Evolutionary conservation across 2,113 vertebrate species (phyloP).

Genomic region (Myxocyprinus asiaticus): DNA sequence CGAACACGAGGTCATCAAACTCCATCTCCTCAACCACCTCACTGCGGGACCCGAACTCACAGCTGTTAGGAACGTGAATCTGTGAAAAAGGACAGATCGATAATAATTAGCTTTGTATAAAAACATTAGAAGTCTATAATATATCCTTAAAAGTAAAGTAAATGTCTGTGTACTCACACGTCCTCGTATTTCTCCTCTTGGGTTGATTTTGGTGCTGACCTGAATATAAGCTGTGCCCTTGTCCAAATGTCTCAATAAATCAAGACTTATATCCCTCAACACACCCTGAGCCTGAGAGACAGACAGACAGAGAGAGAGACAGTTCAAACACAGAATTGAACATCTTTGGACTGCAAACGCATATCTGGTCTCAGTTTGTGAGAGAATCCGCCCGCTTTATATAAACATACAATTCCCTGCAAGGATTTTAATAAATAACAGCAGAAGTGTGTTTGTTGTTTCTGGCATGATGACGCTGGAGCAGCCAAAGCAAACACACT

Average conservation of each 20-base stretch:
- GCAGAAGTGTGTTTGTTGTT: too few species aligned
- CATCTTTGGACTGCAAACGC: neutral
- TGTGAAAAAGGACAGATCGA: conserved; percentile 51
- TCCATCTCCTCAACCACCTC: conserved; percentile 58
- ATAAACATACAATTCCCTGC: too few species aligned
- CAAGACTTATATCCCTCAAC: conserved; percentile 86
- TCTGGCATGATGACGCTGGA: too few species aligned
- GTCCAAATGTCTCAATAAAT: conserved; percentile 84
- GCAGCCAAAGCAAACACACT: neutral
- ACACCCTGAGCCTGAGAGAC: conserved; percentile 86
- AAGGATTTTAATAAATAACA: too few species aligned
- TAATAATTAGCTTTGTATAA: too few species aligned
- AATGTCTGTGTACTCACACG: conserved; percentile 71
- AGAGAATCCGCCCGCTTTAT: too few species aligned
- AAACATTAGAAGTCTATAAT: too few species aligned
- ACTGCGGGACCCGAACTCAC: conserved; percentile 74
- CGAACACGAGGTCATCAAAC: conserved; percentile 61
- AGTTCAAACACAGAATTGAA: neutral
- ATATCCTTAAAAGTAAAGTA: neutral
- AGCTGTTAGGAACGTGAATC: conserved; percentile 88
- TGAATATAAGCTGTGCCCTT: conserved; percentile 89
- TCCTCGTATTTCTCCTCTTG: conserved; percentile 89
- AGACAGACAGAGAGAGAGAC: conserved; percentile 17
- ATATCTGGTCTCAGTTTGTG: too few species aligned
- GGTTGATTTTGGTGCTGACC: conserved; percentile 93